These are phyloP conservation scores for Papilio glaucus DNA, from an alignment of 1,140 invertebrate genomes.

Conservation along the genomic window DNA sequence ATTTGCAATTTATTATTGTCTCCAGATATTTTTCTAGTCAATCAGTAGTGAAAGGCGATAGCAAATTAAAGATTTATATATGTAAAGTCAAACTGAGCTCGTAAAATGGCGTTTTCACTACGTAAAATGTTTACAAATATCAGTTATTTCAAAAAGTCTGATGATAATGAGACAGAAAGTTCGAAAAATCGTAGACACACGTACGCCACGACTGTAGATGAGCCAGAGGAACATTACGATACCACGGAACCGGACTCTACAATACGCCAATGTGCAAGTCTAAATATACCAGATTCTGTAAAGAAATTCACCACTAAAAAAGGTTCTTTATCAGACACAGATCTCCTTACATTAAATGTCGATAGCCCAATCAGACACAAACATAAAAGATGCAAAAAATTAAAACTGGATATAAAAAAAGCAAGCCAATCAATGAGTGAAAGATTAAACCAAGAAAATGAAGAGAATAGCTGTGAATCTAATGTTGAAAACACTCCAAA, in stretches of 20 bases:
- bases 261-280: constrained; percentile 55
- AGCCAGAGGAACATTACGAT: constrained; percentile 49
- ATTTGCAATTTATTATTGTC: constrained; percentile 13
- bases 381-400: constrained; percentile 57
- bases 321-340: constrained; percentile 70
- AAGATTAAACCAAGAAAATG: constrained; percentile 39
- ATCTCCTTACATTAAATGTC: constrained; percentile 51
- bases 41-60: neutral
- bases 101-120: constrained; percentile 73
- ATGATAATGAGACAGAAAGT: constrained; percentile 40
- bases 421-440: constrained; percentile 61
- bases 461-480: constrained; percentile 40
- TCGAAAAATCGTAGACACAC: constrained; percentile 39
- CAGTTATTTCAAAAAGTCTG: constrained; percentile 70
- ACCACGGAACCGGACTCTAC: constrained; percentile 63
- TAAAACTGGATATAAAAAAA: constrained; percentile 72
- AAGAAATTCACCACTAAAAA: constrained; percentile 63
- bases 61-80: neutral
- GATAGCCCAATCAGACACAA: constrained; percentile 45
- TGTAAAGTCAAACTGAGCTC: neutral
- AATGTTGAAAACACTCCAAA: constrained; percentile 74
- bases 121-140: constrained; percentile 75
- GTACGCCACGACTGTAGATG: constrained; percentile 35
- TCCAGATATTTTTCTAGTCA: constrained; percentile 10
- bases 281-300: constrained; percentile 61